These are phyloP conservation scores for Solenopsis invicta DNA, from an alignment of 1,140 invertebrate genomes.

Conservation along the genomic window DNA sequence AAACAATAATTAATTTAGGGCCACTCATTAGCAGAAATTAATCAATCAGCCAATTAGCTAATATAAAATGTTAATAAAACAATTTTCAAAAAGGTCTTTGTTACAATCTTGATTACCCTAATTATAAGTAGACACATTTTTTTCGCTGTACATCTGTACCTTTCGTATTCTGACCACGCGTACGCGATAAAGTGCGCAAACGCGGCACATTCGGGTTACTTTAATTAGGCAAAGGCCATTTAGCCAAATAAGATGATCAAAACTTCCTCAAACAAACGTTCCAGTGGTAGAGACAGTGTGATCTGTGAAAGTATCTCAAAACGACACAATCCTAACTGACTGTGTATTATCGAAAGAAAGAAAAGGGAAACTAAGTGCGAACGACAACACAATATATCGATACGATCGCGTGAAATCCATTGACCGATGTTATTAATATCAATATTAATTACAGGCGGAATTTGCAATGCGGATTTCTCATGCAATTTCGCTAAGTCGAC, in stretches of 20 bases:
- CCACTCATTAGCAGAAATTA: not conserved
- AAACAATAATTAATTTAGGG: not conserved
- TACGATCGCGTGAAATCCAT: not conserved
- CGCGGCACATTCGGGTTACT: slow-evolving; percentile 55
- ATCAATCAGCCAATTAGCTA: not conserved
- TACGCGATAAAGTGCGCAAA: slow-evolving; percentile 3
- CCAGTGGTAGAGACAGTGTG: slow-evolving; percentile 53
- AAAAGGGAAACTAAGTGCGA: not conserved
- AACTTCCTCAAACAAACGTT: slow-evolving; percentile 20
- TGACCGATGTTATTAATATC: not conserved
- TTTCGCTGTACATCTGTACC: not conserved
- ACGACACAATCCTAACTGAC: slow-evolving; percentile 59
- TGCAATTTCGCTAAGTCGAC: not conserved
- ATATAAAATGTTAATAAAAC: not conserved
- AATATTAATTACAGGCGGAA: not conserved
- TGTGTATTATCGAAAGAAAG: not conserved
- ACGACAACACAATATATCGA: not conserved
- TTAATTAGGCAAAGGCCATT: slow-evolving; percentile 68
- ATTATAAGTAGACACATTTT: slow-evolving; percentile 3
- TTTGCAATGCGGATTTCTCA: not conserved
- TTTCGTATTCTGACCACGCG: slow-evolving; percentile 20
- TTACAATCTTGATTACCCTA: not conserved
- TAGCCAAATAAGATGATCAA: slow-evolving; percentile 62
- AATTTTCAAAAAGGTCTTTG: not conserved
- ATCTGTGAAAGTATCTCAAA: slow-evolving; percentile 67